These are phyloP conservation scores for Poecilia wingei DNA, from an alignment of 2,797 vertebrate genomes.

Conservation along the genomic window DNA sequence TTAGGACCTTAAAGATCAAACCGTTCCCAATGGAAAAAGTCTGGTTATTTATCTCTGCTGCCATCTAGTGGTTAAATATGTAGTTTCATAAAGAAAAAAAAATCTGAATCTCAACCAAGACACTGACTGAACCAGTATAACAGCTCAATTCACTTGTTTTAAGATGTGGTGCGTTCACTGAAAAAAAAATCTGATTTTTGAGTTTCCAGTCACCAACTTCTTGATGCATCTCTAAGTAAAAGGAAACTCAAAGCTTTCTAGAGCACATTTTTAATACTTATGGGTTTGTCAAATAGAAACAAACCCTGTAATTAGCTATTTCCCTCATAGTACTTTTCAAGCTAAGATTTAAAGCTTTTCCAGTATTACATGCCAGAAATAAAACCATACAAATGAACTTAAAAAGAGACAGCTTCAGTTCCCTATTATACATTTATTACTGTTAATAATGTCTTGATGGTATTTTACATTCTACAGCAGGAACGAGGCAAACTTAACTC, in stretches of 20 bases:
- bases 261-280: constrained; percentile 1
- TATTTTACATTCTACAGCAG: no score
- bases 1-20: not conserved
- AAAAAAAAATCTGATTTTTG: not conserved
- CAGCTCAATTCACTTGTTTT: not conserved
- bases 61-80: not conserved
- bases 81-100: not conserved
- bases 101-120: not conserved
- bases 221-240: not conserved
- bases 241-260: not conserved
- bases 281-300: constrained; percentile 10
- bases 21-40: not conserved
- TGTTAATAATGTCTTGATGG: no score
- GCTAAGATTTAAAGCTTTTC: no score
- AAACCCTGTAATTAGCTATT: no score
- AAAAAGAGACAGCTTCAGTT: no score
- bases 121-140: not conserved
- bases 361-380: no score
- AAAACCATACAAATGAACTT: no score
- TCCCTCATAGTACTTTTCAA: no score
- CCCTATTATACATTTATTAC: no score
- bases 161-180: not conserved
- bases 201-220: not conserved
- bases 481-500: no score
- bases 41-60: not conserved